Evolutionary conservation across 2,113 vertebrate species (phyloP), one percentile per base, ranked within the genome.

Genomic region (Perognathus longimembris): DNA sequence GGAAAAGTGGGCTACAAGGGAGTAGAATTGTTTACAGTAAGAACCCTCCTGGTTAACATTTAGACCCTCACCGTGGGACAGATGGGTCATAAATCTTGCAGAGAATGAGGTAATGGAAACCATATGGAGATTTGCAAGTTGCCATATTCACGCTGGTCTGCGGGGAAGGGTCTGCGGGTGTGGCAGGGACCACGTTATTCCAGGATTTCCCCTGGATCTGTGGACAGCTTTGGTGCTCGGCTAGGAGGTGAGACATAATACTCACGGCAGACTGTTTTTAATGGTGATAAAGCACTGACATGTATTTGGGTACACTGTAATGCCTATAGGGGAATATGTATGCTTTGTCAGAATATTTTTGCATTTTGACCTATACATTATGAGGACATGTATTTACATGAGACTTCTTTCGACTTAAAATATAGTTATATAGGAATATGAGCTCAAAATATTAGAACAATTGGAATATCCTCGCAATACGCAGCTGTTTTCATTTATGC

Each of bases 71-170:
- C 0, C 2, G 15, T 4, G 87, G 36, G 40, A 6, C 64, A 59
- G 7, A 30, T 9, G 20, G 38, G 10, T 1, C 4, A 4, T 34
- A 28, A 38, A 14, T 34, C 88, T 14, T 15, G 10, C 9, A 21
- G 30, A 8, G 32, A 24, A 28, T 1, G 1, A 45, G 10, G 10
- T 66, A 7, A 67, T 1, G 7, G 45, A 70, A 50, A 6, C 21
- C 1, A 0, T 8, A 1, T 4, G 14, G 11, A 10, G 38, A 0
- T 22, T 36, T 54, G 1, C 8, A 11, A 28, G 3, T 21, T 2
- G 0, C 22, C 73, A 22, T 34, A 0, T 45, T n/a, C 17, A 2
- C 1, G 9, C 28, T 34, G 30, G 7, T 9, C 20, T 18, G 26
- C 14, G 21, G 79, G 36, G 69, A 80, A 77, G 2, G 24, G 20